These are phyloP conservation scores for Omphaloscelis lunosa DNA, from an alignment of 2,888 invertebrate genomes.

Conservation along the genomic window DNA sequence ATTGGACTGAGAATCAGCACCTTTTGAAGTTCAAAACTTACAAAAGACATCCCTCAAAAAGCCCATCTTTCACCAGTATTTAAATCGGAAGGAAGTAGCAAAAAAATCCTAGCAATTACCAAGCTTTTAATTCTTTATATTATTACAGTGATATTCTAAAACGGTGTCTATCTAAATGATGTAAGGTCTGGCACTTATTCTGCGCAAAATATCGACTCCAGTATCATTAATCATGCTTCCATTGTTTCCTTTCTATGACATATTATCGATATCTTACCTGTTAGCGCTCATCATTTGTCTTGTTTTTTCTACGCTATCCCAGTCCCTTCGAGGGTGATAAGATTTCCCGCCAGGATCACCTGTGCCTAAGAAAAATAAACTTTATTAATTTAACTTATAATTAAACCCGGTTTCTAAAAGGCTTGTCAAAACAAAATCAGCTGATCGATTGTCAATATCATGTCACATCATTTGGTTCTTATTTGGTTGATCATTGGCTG, in stretches of 20 bases:
- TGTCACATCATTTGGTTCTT: conserved; percentile 3
- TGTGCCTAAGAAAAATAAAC: conserved; percentile 69
- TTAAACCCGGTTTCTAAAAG: not conserved
- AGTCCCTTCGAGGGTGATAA: conserved; percentile 91
- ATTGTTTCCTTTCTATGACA: conserved; percentile 45
- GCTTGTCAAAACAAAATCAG: not conserved
- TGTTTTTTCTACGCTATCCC: conserved; percentile 96
- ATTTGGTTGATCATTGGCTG: not conserved
- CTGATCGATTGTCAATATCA: not conserved
- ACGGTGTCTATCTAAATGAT: conserved; percentile 9
- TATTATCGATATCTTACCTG: conserved; percentile 76
- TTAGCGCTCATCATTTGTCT: conserved; percentile 92
- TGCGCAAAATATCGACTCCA: conserved; percentile 40
- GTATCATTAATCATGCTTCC: conserved; percentile 50
- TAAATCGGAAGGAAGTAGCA: not conserved
- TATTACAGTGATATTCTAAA: conserved; percentile 16
- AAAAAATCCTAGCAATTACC: not conserved
- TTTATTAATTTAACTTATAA: not conserved
- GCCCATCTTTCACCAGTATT: not conserved
- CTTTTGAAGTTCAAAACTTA: not conserved
- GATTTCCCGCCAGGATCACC: conserved; percentile 86
- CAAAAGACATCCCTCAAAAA: not conserved
- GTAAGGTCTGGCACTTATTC: conserved; percentile 19
- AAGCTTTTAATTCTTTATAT: conserved; percentile 1
- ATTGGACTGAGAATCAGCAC: not conserved